phyloP scores from a whole-genome alignment of 1,140 invertebrate genomes.

The Reticulitermes speratus region DNA sequence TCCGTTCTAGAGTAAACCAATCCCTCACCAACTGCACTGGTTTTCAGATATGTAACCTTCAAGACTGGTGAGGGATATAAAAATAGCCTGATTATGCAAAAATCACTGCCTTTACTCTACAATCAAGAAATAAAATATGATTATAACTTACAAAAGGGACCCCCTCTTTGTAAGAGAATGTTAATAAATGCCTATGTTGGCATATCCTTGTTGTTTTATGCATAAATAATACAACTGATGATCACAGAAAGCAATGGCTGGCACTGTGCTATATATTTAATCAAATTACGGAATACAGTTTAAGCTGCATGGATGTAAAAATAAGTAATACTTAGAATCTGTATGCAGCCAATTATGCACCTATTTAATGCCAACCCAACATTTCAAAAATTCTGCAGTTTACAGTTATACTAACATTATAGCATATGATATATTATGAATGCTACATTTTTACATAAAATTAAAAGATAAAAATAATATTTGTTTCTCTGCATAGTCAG shows the following conservation, averaged over 20 bases:
- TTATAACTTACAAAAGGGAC: background rate
- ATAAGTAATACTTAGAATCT: background rate
- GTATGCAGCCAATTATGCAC: background rate
- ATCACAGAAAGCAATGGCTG: conserved; percentile 30
- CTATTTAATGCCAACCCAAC: conserved; percentile 16
- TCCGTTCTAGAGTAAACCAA: too few relatives aligned
- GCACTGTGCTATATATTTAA: conserved; percentile 9
- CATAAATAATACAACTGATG: conserved; percentile 18
- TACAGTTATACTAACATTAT: conserved; percentile 19
- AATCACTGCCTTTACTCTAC: background rate
- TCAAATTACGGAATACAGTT: conserved; percentile 12
- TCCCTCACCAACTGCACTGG: too few relatives aligned
- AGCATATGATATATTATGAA: conserved; percentile 1
- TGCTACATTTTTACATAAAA: conserved; percentile 24
- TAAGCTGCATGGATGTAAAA: conserved; percentile 23
- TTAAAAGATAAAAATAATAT: conserved; percentile 29
- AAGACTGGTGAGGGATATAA: background rate
- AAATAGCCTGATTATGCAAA: background rate
- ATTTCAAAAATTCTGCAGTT: conserved; percentile 18
- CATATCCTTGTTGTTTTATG: background rate
- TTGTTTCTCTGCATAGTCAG: conserved; percentile 8
- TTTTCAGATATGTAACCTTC: background rate
- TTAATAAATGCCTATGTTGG: conserved; percentile 24
- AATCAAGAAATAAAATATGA: conserved; percentile 19
- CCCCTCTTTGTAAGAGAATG: background rate